Evolutionary conservation across 37 sponge, comb jelly and placozoan species (phyloP).

Genomic region (Cliona cf. orientalis): DNA sequence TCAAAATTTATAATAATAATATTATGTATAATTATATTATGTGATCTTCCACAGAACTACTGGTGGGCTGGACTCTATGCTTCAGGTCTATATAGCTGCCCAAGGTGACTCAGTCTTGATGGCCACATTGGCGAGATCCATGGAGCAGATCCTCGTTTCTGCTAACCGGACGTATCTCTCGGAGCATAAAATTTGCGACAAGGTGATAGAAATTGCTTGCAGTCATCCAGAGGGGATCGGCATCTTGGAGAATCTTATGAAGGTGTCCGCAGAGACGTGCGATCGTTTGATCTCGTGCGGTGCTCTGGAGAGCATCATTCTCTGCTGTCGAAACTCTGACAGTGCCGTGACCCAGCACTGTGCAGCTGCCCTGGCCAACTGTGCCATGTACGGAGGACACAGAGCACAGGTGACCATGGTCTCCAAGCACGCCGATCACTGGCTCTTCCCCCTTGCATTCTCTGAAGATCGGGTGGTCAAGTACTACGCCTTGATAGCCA

Average conservation of each 20-base stretch:
- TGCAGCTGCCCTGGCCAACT: constrained; percentile 72
- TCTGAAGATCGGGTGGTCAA: constrained; percentile 41
- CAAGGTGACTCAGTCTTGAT: constrained; percentile 1
- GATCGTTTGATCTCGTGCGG: constrained; percentile 24
- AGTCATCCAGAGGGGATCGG: no score
- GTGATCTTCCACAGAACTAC: no score
- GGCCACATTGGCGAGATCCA: not conserved
- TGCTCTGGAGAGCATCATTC: constrained; percentile 31
- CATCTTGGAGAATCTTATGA: constrained; percentile 55
- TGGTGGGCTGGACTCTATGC: constrained; percentile 21
- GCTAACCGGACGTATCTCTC: constrained; percentile 39
- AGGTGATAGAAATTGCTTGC: no score
- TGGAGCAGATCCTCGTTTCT: constrained; percentile 58
- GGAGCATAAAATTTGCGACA: constrained; percentile 7
- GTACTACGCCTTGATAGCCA: constrained; percentile 58
- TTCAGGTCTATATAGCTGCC: not conserved
- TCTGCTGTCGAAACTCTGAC: constrained; percentile 35
- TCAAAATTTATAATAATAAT: no score
- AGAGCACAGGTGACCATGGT: constrained; percentile 39
- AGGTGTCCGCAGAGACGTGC: constrained; percentile 38
- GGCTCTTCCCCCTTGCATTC: constrained; percentile 68
- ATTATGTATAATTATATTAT: no score
- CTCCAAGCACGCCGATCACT: constrained; percentile 37
- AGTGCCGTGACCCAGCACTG: constrained; percentile 39
- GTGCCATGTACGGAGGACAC: constrained; percentile 55